Base-by-base conservation (phyloP, 2,113 vertebrate genomes). In the Brachyistius frenatus region DNA sequence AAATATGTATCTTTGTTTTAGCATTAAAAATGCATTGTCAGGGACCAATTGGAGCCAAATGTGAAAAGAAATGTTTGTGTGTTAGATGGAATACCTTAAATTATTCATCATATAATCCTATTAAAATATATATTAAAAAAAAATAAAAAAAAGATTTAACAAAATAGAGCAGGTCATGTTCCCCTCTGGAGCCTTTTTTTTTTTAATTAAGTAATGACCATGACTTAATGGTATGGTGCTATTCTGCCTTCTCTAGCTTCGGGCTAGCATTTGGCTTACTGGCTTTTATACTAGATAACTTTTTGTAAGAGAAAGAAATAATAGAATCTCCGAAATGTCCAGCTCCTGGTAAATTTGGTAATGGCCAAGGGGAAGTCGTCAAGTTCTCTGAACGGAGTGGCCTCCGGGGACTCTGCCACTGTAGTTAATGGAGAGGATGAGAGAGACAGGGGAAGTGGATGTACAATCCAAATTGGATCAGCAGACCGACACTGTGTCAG, bases 141-240 rank as follows among this genome's bases (percentile, higher is more conserved):
- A 23, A 23, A 23, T 23, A 31, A 84, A 56, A 78, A 77, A 75
- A 77, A 52, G 52, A 72, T 56, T 65, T 52, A 70, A 73, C 30
- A 64, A 72, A 85, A 82, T 71, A 82, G 23, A 79, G 41, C 63
- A 53, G 72, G 64, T 76, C 47, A 49, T 60, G 60, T 71, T 81
- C 86, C 72, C 78, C 64, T 77, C 56, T 52, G 41, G 76, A 86
- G 75, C 61, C n/a, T 31, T 54, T 78, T 49, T 41, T 81, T 76
- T 69, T 66, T 67, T 74, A 75, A 78, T 87, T 80, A 83, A 71
- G 73, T 67, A 71, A 78, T 78, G 73, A 61, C 62, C 65, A 54
- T 47, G 41, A 80, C 54, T 71, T 78, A 65, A 72, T 10, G 32
- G 11, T 55, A 55, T 5, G 10, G 11, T 60, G 16, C 16, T 46